phyloP scores from a whole-genome alignment of 2,888 invertebrate species.

The Volucella zonaria region DNA sequence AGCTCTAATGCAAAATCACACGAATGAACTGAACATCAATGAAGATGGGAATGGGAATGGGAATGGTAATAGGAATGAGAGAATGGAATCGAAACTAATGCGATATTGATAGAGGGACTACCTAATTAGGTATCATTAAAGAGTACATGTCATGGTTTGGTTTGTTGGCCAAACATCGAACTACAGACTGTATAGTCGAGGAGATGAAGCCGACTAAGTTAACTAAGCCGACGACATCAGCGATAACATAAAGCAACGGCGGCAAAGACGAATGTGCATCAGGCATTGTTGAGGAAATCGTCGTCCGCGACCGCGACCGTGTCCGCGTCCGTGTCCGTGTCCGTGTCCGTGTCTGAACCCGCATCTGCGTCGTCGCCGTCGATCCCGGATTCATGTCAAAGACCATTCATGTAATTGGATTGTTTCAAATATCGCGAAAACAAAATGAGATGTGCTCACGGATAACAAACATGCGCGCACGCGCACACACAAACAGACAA shows the following conservation, averaged over 20 bases:
- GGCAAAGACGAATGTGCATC: slow-evolving; percentile 58
- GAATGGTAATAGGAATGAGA: neutral
- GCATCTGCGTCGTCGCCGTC: slow-evolving; percentile 10
- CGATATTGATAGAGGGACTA: slow-evolving; percentile 69
- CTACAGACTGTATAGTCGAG: slow-evolving; percentile 38
- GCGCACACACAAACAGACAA: slow-evolving; percentile 57
- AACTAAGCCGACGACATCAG: slow-evolving; percentile 22
- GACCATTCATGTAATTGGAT: slow-evolving; percentile 74
- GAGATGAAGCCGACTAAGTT: slow-evolving; percentile 24
- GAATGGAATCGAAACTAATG: slow-evolving; percentile 62
- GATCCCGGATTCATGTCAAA: slow-evolving; percentile 68
- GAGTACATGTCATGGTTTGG: slow-evolving; percentile 71
- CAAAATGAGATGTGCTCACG: slow-evolving; percentile 74
- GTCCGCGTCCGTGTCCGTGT: neutral
- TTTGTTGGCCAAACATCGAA: slow-evolving; percentile 54
- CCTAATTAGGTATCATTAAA: slow-evolving; percentile 73
- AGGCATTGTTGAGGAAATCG: slow-evolving; percentile 7
- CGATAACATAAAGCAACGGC: slow-evolving; percentile 59
- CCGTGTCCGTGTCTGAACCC: neutral
- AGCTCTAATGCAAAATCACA: neutral
- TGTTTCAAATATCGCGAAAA: slow-evolving; percentile 74
- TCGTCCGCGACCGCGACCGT: neutral
- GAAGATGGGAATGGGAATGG: neutral
- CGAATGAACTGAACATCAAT: neutral
- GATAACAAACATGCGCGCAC: slow-evolving; percentile 72